Conservation (phyloP, 1,140 invertebrate species). For the Drosophila pachea region DNA sequence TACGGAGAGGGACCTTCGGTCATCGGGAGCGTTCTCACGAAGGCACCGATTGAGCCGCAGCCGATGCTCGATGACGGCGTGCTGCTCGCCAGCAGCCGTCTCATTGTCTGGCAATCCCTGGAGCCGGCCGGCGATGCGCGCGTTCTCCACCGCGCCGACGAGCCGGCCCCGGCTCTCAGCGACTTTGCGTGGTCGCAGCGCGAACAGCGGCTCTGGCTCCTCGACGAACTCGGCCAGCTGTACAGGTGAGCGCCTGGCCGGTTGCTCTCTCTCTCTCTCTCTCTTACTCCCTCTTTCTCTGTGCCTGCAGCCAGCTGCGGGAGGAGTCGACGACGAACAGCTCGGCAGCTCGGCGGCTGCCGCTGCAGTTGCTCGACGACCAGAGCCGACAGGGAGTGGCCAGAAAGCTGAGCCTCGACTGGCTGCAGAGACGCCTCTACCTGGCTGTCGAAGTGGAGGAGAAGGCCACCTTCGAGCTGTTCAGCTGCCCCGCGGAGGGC, state of each 20-base stretch:
- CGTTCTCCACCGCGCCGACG: constrained; percentile 34
- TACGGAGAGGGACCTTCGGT: constrained; percentile 86
- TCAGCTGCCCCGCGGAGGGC: constrained; percentile 27
- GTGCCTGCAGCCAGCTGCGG: constrained; percentile 33
- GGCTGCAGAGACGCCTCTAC: constrained; percentile 91
- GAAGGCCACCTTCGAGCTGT: not conserved
- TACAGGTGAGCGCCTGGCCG: constrained; percentile 49
- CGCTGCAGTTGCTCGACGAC: not conserved
- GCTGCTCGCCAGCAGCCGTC: constrained; percentile 84
- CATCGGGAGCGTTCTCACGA: not conserved
- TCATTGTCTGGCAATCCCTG: constrained; percentile 84
- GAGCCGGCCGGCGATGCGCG: constrained; percentile 82
- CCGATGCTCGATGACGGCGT: constrained; percentile 81
- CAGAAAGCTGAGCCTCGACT: constrained; percentile 88
- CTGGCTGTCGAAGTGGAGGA: constrained; percentile 83
- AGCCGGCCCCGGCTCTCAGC: constrained; percentile 29
- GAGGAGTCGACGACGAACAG: constrained; percentile 1
- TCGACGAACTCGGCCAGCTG: constrained; percentile 80
- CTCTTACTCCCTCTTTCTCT: not conserved
- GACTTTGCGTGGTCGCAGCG: constrained; percentile 88
- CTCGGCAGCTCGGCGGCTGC: constrained; percentile 5
- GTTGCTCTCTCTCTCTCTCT: not conserved
- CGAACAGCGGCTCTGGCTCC: constrained; percentile 85
- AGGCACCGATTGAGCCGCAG: constrained; percentile 37
- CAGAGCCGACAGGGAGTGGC: constrained; percentile 68